These are phyloP conservation scores for Brenthis ino DNA, from an alignment of 2,888 invertebrate genomes.

Conservation along the genomic window DNA sequence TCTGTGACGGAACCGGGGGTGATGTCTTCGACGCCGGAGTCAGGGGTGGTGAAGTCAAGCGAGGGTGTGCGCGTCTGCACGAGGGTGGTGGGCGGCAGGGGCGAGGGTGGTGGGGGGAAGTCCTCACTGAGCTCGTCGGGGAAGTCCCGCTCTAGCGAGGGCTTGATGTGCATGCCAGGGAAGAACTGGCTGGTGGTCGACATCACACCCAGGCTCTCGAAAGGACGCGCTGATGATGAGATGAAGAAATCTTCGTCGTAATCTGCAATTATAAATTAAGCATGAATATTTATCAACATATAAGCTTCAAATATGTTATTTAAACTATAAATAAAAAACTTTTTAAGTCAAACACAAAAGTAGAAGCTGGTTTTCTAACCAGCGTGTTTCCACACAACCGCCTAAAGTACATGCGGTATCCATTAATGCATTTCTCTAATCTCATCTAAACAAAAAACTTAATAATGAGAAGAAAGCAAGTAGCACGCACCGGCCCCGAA, in stretches of 20 bases:
- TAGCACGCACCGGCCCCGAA: slow-evolving; percentile 59
- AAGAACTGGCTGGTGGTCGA: slow-evolving; percentile 86
- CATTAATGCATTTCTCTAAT: too few species aligned
- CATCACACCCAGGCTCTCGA: slow-evolving; percentile 83
- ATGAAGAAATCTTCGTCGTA: slow-evolving; percentile 88
- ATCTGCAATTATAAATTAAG: slow-evolving; percentile 54
- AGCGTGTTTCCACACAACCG: too few species aligned
- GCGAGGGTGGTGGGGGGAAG: slow-evolving; percentile 50
- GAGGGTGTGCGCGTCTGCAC: slow-evolving; percentile 58
- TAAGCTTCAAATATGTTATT: too few species aligned
- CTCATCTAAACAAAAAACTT: too few species aligned
- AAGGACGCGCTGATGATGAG: slow-evolving; percentile 87
- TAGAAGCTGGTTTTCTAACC: too few species aligned
- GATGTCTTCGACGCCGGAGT: slow-evolving; percentile 84
- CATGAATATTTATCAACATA: not conserved
- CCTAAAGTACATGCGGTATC: too few species aligned
- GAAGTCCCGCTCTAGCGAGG: slow-evolving; percentile 53
- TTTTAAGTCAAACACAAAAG: too few species aligned
- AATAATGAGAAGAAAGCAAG: not conserved
- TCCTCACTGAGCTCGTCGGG: slow-evolving; percentile 54
- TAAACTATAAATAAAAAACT: too few species aligned
- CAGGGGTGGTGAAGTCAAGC: slow-evolving; percentile 81
- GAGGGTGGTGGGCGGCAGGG: slow-evolving; percentile 45
- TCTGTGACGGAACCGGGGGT: slow-evolving; percentile 76
- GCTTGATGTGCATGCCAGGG: slow-evolving; percentile 82